Evolutionary conservation across 2,888 invertebrate genomes (phyloP), one percentile per base, ranked within the genome.

Genomic region (Drosophila bunnanda): DNA sequence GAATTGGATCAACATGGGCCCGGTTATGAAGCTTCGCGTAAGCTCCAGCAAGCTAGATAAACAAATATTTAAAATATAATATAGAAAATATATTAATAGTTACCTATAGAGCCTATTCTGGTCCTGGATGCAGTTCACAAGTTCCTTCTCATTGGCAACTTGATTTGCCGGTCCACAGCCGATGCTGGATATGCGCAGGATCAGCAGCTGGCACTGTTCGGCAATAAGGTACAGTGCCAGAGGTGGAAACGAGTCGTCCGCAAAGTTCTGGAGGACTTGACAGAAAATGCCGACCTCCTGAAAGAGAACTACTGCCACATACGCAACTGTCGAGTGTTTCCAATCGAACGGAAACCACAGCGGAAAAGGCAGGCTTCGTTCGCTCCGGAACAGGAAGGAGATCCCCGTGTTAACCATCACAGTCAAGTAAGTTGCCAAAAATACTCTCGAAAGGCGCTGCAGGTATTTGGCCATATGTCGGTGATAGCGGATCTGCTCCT

Each of bases 261-360:
- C 70, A 52, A 71, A 78, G 48, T 77, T 86, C 10, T 80, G 75
- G 2, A 72, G 0, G 2, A 82, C 25, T 30, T 72, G 73, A 1
- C 46, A 7, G 17, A 43, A 20, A 2, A 61, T 32, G 4, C n/a
- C 22, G 0, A 76, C 3, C 2, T 71, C 2, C 53, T 85, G 78
- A 44, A 73, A 65, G 4, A 22, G 0, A 20, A 77, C 17, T 0
- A 72, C 73, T 7, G 68, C 2, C 0, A 52, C 7, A 39, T 75
- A 84, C n/a, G 48, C 55, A 0, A 10, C 2, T 32, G 43, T 7
- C 1, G 88, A 88, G 0, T 17, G 50, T 0, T 28, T 32, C 83
- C 86, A 84, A 30, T 88, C 76, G 25, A 76, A 38, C 0, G 88
- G 84, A 15, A 78, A 71, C 83, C 86, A 80, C 25, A 64, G 36